Evolutionary conservation across 2,113 vertebrate genomes (phyloP), one percentile per base, ranked within the genome.

Genomic region (Ornithorhynchus anatinus): DNA sequence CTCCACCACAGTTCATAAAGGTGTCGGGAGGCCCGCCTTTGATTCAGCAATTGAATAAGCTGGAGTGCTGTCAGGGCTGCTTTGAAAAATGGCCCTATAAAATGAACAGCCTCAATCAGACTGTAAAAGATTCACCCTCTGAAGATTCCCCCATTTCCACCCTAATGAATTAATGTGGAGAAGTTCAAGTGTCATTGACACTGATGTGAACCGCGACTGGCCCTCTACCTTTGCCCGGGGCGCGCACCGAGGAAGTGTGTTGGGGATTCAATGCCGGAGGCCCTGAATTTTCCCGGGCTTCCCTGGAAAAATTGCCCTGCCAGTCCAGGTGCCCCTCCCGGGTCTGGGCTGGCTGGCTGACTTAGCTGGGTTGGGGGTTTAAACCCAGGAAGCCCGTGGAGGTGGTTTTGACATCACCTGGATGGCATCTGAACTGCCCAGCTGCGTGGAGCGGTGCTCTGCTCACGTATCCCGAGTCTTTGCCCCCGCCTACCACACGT

Each of bases 51-150:
- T 96, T 97, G 97, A 97, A 98, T 98, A 98, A 97, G 96, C 95
- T 94, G 92, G 86, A 96, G 95, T 95, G 95, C 97, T 98, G 97
- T 98, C 97, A 96, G 92, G 93, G 93, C 91, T 84, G 92, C 95
- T 94, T 96, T 99, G 95, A 98, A 96, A 97, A 96, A 97, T 96
- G 92, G 95, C 94, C 95, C 97, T 95, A 97, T 98, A 97, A 97
- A 97, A 96, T 92, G 95, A 97, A 97, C 95, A 92, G 96, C 95
- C 96, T 96, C 96, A 96, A 97, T 98, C 96, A 97, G 95, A 94
- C 92, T 92, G 94, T 92, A 93, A 94, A 92, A 96, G 95, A 96
- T 96, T 96, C 89, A 92, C 88, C 90, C 91, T 89, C 89, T 72
- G 92, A 92, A 92, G 91, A 93, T 86, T 90, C 92, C 79, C 89